Conservation (phyloP, 1,140 invertebrate genomes). For the Rhyacophila brunnea region DNA sequence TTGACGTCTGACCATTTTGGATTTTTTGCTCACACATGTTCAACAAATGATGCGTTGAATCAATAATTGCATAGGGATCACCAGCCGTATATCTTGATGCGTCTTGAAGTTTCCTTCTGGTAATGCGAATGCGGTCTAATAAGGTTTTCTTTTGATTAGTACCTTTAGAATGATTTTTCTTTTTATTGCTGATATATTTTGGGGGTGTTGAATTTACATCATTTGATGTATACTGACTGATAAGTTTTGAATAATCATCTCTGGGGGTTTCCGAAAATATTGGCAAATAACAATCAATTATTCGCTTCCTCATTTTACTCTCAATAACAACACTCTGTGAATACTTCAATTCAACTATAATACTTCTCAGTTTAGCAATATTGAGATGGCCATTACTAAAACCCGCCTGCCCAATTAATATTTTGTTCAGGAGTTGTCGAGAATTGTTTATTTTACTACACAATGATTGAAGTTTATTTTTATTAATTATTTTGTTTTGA, state of each 20-base stretch:
- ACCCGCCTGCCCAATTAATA: constrained; percentile 23
- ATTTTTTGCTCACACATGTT: neutral
- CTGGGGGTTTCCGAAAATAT: constrained; percentile 19
- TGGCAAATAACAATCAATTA: constrained; percentile 7
- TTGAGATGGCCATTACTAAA: constrained; percentile 10
- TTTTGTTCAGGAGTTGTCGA: constrained; percentile 23
- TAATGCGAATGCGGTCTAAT: neutral
- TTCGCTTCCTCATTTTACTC: constrained; percentile 7
- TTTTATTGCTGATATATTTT: no score
- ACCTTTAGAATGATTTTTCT: no score
- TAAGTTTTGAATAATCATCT: constrained; percentile 19
- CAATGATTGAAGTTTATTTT: neutral
- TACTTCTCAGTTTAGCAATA: constrained; percentile 3
- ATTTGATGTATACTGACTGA: neutral
- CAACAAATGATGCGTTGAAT: neutral
- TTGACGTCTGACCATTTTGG: neutral
- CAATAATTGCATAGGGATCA: neutral
- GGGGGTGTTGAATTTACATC: no score
- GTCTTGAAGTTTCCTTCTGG: neutral
- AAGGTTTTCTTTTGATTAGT: neutral
- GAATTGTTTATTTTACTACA: constrained; percentile 16
- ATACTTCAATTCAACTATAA: constrained; percentile 2
- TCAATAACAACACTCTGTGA: neutral
- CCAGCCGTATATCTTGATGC: no score
- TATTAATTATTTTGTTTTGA: neutral